Evolutionary conservation across 2,888 invertebrate species (phyloP), one percentile per base, ranked within the genome.

Genomic region (Callimorpha dominula): DNA sequence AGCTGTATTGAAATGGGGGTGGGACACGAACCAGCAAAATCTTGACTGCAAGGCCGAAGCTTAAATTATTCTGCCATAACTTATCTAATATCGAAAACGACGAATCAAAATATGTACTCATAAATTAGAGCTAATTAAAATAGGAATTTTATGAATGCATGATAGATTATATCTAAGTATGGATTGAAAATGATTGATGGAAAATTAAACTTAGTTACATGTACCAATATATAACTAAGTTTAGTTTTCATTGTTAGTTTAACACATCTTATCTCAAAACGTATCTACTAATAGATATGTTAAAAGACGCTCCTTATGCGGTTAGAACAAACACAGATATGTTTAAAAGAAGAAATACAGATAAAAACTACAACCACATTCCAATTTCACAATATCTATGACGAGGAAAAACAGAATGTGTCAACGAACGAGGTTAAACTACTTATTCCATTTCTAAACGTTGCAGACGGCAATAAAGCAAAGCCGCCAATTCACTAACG

Each of bases 261-360:
- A 63, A 52, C 60, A 76, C 79, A 85, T 83, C 85, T 84, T 77
- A 84, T 85, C 83, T 72, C 46, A 63, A 68, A 71, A 71, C 71
- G 31, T 31, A 31, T 31, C 74, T 76, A 76, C 75, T 76, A 79
- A 79, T 75, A 75, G 71, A n/a, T 72, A 43, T 68, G 80, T 81
- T 83, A 85, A 81, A 81, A 70, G 82, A 81, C 88, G 76, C 85
- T 79, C 85, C 89, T 78, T 84, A 86, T 83, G 83, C 85, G 85
- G 84, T 80, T 85, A 68, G 64, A 74, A 69, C 49, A 65, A 57
- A 71, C 50, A 50, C 40, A 68, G 68, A 65, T 15, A 43, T 65
- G 49, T 74, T 66, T 69, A 68, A 50, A 62, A 52, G 67, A 42
- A 57, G 49, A 72, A 71, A 72, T 68, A 43, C 46, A n/a, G 52